Evolutionary conservation across 2,113 vertebrate species (phyloP).

Genomic region (Chrysemys picta): DNA sequence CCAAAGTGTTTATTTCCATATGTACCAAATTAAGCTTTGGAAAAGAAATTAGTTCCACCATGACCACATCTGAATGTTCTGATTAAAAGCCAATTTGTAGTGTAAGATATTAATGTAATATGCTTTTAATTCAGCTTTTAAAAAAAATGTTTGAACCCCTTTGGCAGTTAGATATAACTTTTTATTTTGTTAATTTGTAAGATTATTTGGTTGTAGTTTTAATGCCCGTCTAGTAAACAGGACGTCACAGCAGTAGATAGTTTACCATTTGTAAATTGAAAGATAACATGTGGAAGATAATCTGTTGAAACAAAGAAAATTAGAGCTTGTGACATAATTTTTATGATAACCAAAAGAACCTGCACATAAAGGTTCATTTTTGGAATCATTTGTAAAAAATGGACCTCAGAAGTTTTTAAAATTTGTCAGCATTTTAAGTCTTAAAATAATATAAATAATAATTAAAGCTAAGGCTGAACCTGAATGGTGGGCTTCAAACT

Average conservation of each 20-base stretch:
- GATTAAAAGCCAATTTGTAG: conserved; percentile 39
- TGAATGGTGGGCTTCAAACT: not conserved
- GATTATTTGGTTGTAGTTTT: not conserved
- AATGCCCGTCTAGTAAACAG: not conserved
- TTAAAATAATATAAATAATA: not conserved
- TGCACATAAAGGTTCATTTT: not conserved
- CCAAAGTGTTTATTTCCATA: conserved; percentile 63
- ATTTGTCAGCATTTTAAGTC: not conserved
- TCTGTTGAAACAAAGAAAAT: not conserved
- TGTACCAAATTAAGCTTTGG: conserved; percentile 51
- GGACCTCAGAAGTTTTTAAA: not conserved
- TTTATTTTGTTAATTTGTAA: not conserved
- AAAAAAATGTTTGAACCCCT: not conserved
- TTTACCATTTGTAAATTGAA: not conserved
- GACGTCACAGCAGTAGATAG: not conserved
- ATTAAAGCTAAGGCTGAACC: not conserved
- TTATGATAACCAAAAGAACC: not conserved
- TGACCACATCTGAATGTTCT: conserved; percentile 59
- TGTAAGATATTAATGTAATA: conserved; percentile 29
- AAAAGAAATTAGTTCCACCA: conserved; percentile 45
- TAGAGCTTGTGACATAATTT: not conserved
- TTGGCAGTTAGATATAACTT: not conserved
- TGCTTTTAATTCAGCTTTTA: not conserved
- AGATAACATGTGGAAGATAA: not conserved
- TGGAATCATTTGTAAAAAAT: not conserved